Conservation (phyloP, 2,797 vertebrate genomes). For the Helarctos malayanus region DNA sequence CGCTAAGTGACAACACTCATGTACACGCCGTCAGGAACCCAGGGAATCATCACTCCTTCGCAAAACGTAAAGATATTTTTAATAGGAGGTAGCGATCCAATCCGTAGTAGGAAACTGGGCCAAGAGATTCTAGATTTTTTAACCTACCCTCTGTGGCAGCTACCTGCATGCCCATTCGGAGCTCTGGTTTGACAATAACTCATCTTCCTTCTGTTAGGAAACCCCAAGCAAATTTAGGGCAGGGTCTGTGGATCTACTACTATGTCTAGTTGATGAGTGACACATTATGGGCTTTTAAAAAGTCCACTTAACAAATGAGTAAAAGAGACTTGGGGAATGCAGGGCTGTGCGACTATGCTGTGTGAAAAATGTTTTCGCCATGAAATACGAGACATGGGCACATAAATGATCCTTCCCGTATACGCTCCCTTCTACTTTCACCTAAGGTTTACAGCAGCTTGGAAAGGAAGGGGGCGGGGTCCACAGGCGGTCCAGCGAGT, state of each 20-base stretch:
- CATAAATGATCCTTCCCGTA: background rate
- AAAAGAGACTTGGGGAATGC: no score
- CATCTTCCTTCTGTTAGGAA: background rate
- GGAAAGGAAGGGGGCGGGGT: background rate
- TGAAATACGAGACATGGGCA: background rate
- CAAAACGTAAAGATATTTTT: background rate
- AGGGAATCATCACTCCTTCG: background rate
- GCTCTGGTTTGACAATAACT: background rate
- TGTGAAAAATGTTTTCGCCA: background rate
- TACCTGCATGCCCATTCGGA: background rate
- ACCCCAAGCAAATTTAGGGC: no score
- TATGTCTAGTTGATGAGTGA: background rate
- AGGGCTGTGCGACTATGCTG: background rate
- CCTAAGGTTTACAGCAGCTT: background rate
- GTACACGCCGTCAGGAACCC: background rate
- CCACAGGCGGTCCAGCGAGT: background rate
- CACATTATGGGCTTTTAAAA: background rate
- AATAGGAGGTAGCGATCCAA: background rate
- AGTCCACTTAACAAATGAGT: background rate
- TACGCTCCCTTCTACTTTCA: fast-evolving
- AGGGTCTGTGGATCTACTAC: background rate
- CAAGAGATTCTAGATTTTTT: background rate
- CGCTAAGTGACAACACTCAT: background rate
- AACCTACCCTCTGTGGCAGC: background rate
- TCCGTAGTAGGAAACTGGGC: background rate